These are phyloP conservation scores for Myotis vivesi DNA, from an alignment of 2,797 vertebrate species.

Conservation along the genomic window DNA sequence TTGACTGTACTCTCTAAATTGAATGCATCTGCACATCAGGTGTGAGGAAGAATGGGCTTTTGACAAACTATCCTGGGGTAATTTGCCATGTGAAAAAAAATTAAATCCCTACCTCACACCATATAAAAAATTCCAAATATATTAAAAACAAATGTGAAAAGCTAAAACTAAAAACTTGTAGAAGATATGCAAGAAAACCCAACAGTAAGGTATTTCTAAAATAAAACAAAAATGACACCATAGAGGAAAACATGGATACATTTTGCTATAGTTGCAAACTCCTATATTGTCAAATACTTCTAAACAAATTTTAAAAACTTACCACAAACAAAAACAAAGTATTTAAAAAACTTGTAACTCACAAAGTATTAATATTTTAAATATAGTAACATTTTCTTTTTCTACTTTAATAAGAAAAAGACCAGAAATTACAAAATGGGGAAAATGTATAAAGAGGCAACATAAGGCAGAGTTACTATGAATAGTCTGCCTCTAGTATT, in stretches of 20 bases:
- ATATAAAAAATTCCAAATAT: background rate
- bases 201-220: background rate
- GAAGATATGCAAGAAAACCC: background rate
- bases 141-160: slow-evolving; percentile 25
- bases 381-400: background rate
- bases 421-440: background rate
- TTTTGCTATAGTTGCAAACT: background rate
- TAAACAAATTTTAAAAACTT: background rate
- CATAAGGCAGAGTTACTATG: background rate
- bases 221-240: background rate
- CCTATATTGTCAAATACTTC: background rate
- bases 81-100: background rate
- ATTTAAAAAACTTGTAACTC: background rate
- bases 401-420: background rate
- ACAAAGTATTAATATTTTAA: background rate
- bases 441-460: background rate
- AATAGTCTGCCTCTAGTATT: background rate
- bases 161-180: background rate
- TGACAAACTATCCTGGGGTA: background rate
- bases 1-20: background rate
- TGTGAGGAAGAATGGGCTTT: background rate
- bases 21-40: background rate
- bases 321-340: background rate
- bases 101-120: slow-evolving; percentile 16
- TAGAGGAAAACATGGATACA: background rate